Conservation (phyloP, 2,113 vertebrate genomes). For the Seriola rivoliana region DNA sequence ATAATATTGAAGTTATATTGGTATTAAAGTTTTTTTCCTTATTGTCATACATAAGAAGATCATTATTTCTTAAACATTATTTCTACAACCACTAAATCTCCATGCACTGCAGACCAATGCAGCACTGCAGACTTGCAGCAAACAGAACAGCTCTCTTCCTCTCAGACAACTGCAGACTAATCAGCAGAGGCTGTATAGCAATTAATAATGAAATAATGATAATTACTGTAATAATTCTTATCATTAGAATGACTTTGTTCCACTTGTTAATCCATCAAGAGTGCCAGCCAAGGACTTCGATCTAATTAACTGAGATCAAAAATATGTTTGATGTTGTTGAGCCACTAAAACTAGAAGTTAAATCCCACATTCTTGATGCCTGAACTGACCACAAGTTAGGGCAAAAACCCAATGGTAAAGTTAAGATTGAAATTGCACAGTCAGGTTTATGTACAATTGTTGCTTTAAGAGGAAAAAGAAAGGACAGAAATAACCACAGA, state of each 20-base stretch:
- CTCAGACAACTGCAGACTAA: slow-evolving; percentile 17
- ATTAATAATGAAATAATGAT: slow-evolving; percentile 34
- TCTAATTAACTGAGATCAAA: slow-evolving; percentile 17
- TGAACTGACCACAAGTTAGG: background rate
- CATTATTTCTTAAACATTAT: background rate
- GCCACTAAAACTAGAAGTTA: background rate
- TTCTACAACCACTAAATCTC: background rate
- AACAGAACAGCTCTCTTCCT: background rate
- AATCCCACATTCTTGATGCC: background rate
- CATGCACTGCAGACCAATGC: background rate
- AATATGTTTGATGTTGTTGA: background rate
- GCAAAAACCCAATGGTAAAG: background rate
- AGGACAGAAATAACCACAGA: background rate
- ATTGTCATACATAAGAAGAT: background rate
- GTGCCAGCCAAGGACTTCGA: background rate
- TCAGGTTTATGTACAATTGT: background rate
- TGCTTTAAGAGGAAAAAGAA: background rate
- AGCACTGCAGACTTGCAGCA: background rate
- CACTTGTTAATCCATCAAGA: slow-evolving; percentile 22
- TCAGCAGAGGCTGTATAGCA: slow-evolving; percentile 19
- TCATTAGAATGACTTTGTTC: slow-evolving; percentile 26
- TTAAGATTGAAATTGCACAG: background rate
- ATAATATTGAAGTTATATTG: background rate
- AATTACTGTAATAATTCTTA: slow-evolving; percentile 27
- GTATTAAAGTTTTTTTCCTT: background rate